Evolutionary conservation across 2,113 vertebrate species (phyloP).

Genomic region (Chlorodrepanis virens): DNA sequence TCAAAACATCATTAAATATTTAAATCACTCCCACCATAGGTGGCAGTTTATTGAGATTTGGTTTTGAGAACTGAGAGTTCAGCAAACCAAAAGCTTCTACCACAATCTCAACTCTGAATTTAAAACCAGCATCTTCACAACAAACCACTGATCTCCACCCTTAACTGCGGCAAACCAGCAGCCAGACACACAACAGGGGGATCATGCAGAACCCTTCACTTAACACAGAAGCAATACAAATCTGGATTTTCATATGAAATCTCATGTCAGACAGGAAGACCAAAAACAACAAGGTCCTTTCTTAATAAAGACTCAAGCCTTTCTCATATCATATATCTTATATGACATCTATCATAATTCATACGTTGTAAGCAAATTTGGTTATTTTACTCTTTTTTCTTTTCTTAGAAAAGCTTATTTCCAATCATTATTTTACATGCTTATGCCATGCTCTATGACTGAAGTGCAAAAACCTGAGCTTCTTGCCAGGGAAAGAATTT

Average conservation of each 20-base stretch:
- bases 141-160: not conserved
- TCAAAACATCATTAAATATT: not conserved
- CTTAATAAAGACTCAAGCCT: not conserved
- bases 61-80: not conserved
- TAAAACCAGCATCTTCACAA: not conserved
- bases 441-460: not conserved
- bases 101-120: not conserved
- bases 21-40: not conserved
- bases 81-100: not conserved
- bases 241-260: not conserved
- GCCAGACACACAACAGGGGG: not conserved
- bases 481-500: not conserved
- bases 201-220: not conserved
- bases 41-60: not conserved
- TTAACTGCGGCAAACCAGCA: not conserved
- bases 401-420: not conserved
- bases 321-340: not conserved
- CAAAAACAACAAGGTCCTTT: not conserved
- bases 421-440: not conserved
- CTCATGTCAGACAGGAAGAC: not conserved
- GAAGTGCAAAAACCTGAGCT: not conserved
- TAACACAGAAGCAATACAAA: not conserved
- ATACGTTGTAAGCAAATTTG: not conserved
- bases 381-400: not conserved
- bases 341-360: not conserved